phyloP scores from a whole-genome alignment of 1,140 invertebrate species.

The Euwallacea fornicatus region DNA sequence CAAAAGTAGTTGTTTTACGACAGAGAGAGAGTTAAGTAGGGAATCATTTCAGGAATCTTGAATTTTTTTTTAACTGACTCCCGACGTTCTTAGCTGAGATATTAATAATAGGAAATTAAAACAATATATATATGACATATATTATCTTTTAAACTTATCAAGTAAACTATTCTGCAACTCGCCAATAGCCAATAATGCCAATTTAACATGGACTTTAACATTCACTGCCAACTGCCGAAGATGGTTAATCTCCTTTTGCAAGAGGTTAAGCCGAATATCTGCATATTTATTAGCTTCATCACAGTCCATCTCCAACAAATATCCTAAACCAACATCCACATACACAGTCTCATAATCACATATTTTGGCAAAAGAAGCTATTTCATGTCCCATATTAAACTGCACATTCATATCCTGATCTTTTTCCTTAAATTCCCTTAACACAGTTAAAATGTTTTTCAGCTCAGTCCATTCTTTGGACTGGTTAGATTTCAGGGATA shows the following conservation, averaged over 20 bases:
- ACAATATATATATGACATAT: too few species aligned
- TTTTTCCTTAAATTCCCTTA: constrained; percentile 45
- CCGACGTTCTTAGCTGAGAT: too few species aligned
- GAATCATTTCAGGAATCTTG: too few species aligned
- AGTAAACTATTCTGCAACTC: constrained; percentile 42
- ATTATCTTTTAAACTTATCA: too few species aligned
- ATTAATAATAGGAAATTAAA: too few species aligned
- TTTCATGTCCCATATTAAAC: constrained; percentile 41
- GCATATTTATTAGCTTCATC: constrained; percentile 51
- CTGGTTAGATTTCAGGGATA: constrained; percentile 40
- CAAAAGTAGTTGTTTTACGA: too few species aligned
- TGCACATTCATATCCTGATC: constrained; percentile 45
- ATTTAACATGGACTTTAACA: constrained; percentile 52
- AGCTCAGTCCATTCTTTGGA: constrained; percentile 50
- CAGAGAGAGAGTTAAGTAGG: too few species aligned
- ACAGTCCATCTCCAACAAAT: constrained; percentile 48
- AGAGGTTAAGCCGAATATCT: constrained; percentile 46
- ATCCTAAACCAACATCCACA: constrained; percentile 48
- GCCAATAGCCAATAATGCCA: constrained; percentile 50
- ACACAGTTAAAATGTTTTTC: constrained; percentile 40
- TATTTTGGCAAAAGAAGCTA: constrained; percentile 42
- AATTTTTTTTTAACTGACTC: too few species aligned
- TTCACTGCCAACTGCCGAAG: constrained; percentile 48
- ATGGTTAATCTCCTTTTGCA: constrained; percentile 50
- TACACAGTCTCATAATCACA: constrained; percentile 44